phyloP scores from a whole-genome alignment of 2,797 vertebrate genomes.

The Falco rusticolus region DNA sequence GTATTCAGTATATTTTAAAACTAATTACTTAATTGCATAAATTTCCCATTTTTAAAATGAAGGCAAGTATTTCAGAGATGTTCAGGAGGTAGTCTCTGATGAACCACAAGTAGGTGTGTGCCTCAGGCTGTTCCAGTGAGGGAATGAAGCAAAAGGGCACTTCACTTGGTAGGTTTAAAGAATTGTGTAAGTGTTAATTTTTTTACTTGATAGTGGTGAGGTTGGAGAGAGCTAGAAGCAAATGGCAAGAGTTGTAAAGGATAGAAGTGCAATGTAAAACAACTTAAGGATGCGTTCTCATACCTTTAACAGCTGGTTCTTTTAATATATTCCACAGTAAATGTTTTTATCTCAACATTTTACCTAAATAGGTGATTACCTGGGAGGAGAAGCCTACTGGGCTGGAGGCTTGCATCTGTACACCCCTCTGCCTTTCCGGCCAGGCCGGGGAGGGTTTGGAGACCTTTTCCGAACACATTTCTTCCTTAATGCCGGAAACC shows the following conservation, averaged over 20 bases:
- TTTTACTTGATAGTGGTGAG: neutral
- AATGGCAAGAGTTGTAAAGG: neutral
- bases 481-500: constrained; percentile 97
- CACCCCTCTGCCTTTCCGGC: constrained; percentile 94
- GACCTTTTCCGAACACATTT: constrained; percentile 97
- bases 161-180: neutral
- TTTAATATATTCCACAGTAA: neutral
- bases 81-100: neutral
- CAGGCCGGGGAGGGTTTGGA: constrained; percentile 90
- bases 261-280: neutral
- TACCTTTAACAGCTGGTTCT: neutral
- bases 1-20: neutral
- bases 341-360: neutral
- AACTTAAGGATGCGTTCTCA: neutral
- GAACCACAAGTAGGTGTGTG: neutral
- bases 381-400: constrained; percentile 96
- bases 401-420: constrained; percentile 94
- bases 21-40: neutral
- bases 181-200: neutral
- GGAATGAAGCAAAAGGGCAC: neutral
- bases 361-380: constrained; percentile 88
- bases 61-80: neutral
- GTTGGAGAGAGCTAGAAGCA: neutral
- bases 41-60: neutral
- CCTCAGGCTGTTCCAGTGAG: neutral